Percentiles rank a stretch among this genome's conserved stretches.
Evolutionary conservation across 2,797 vertebrate species (phyloP).

Genomic region (Pipistrellus pygmaeus): DNA sequence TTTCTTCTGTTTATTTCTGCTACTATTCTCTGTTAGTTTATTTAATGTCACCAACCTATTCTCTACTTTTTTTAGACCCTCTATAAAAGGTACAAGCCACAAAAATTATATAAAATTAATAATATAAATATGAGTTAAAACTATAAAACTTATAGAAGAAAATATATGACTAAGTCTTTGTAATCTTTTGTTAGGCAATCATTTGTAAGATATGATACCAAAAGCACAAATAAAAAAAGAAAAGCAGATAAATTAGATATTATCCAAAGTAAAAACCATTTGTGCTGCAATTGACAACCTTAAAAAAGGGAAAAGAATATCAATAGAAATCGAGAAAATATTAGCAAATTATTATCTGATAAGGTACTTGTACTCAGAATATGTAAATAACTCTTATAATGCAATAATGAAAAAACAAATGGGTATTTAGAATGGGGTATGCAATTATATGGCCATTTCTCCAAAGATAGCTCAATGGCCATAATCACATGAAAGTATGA

Average conservation of each 20-base stretch:
- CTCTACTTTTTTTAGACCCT: neutral
- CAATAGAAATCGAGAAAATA: neutral
- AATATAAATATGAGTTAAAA: neutral
- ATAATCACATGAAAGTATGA: neutral
- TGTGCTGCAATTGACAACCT: neutral
- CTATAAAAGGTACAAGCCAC: neutral
- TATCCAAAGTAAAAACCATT: neutral
- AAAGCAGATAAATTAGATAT: neutral
- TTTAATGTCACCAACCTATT: neutral
- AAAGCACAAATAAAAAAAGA: neutral
- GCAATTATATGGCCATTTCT: neutral
- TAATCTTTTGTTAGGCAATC: neutral
- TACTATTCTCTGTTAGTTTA: neutral
- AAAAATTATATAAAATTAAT: constrained; percentile 11
- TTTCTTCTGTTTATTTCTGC: neutral
- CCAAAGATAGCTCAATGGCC: neutral
- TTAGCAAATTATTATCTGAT: neutral
- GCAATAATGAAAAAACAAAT: neutral
- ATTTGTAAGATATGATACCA: neutral
- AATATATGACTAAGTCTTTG: neutral
- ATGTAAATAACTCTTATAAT: neutral
- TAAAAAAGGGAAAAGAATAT: neutral
- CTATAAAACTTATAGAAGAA: neutral
- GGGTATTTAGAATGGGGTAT: neutral
- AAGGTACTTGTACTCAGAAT: neutral